Percentiles rank a stretch among this genome's conserved stretches.
phyloP scores from a whole-genome alignment of 2,888 invertebrate genomes.

The Chloroclysta siterata region DNA sequence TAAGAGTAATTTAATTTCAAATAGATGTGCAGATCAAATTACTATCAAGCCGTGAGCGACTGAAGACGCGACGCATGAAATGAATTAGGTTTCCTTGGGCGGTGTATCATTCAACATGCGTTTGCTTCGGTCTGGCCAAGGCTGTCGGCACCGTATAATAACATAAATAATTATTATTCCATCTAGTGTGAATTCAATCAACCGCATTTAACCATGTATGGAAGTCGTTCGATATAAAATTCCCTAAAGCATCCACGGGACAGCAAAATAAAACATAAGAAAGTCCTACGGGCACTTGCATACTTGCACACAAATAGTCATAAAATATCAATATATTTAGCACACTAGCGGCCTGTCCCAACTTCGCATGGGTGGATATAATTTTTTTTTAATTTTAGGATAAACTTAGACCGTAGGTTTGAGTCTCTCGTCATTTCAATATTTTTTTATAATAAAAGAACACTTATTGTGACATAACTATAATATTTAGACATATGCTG shows the following conservation, averaged over 20 bases:
- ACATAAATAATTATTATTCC: slow-evolving; percentile 55
- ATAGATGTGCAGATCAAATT: slow-evolving; percentile 69
- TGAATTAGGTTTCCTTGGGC: slow-evolving; percentile 66
- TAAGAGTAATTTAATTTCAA: slow-evolving; percentile 66
- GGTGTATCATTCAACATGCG: slow-evolving; percentile 55
- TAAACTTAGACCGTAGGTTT: too few species aligned
- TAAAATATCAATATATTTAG: slow-evolving; percentile 36
- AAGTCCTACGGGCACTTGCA: slow-evolving; percentile 11
- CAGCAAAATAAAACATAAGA: slow-evolving; percentile 12
- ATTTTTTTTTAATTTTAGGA: too few species aligned
- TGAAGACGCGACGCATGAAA: slow-evolving; percentile 66
- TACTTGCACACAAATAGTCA: slow-evolving; percentile 13
- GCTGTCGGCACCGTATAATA: slow-evolving; percentile 49
- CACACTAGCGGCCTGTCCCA: too few species aligned
- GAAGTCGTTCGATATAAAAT: slow-evolving; percentile 13
- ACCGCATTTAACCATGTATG: slow-evolving; percentile 34
- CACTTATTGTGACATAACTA: too few species aligned
- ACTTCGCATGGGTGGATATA: too few species aligned
- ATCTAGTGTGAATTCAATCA: slow-evolving; percentile 49
- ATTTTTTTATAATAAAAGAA: too few species aligned
- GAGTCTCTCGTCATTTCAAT: too few species aligned
- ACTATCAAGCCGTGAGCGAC: slow-evolving; percentile 65
- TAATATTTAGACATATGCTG: too few species aligned
- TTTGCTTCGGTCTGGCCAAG: slow-evolving; percentile 45
- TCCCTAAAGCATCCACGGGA: slow-evolving; percentile 5